Base-by-base conservation (phyloP, 2,888 invertebrate species). In the Cheilosia impressa region DNA sequence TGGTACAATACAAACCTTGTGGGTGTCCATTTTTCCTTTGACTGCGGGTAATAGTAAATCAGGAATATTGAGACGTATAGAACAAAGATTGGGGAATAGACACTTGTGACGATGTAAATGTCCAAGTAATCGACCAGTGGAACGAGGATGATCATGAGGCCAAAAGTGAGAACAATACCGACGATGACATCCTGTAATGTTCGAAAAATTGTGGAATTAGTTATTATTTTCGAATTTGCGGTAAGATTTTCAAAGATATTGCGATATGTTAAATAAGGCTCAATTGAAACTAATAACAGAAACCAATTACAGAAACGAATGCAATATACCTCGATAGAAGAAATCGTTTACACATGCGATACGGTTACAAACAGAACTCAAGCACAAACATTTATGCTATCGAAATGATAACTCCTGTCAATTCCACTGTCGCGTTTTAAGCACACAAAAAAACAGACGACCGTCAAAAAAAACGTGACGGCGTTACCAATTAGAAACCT, bases 11-110 rank as follows among this genome's bases (percentile, higher is more conserved):
- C 72, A 24, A 93, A 96, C 96, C 96, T 95, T 19, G 98, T 97
- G 7, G 98, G 97, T 68, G 97, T 98, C 97, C 98, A 98, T 89
- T 95, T 95, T 88, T 96, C 95, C 57, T 77, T 85, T 65, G 96
- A 95, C 87, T 95, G 94, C 0, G 98, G 98, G 92, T 97, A 96
- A 90, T 95, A 96, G 52, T 96, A 93, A 84, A 97, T 95, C 89
- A 95, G 94, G 34, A 95, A 91, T 85, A 96, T 93, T 63, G 96
- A 95, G 45, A 94, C 90, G 1, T 94, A 91, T 9, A 96, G 89
- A 52, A 97, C 93, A 55, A 95, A 89, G 41, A 94, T 88, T 5
- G 97, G 95, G 4, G 96, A 94, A 90, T 94, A 94, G 52, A 93
- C 92, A 89, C 93, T 94, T 1, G 95, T 95, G 68, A 97, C 92